Percentiles rank a stretch among this genome's conserved stretches.
Evolutionary conservation across 2,797 vertebrate species (phyloP).

Genomic region (Zonotrichia albicollis): DNA sequence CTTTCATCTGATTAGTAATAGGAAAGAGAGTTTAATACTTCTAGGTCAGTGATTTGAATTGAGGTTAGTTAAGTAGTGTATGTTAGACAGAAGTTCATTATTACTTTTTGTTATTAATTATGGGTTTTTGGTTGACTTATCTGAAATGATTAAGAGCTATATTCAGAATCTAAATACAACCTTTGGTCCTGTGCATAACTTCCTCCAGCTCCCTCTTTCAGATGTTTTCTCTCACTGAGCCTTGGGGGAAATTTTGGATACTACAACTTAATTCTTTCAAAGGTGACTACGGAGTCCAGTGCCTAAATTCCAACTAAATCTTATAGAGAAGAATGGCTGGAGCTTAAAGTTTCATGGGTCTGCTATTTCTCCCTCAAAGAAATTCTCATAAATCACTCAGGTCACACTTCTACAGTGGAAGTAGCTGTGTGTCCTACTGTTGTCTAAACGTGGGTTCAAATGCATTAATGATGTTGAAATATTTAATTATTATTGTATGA

Average conservation of each 20-base stretch:
- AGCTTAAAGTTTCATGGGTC: background rate
- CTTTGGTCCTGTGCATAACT: background rate
- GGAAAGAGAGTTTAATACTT: slow-evolving; percentile 11
- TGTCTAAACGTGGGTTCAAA: background rate
- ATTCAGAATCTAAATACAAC: background rate
- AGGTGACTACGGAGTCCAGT: background rate
- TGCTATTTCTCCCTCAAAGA: background rate
- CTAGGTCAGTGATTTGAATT: slow-evolving; percentile 47
- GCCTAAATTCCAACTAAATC: background rate
- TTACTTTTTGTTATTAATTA: slow-evolving; percentile 43
- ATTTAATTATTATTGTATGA: background rate
- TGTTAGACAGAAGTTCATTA: slow-evolving; percentile 18
- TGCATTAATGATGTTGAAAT: background rate
- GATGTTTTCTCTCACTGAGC: background rate
- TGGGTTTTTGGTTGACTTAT: background rate
- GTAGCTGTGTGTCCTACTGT: background rate
- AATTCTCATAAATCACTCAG: background rate
- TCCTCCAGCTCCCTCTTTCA: background rate
- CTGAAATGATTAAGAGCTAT: slow-evolving; percentile 3
- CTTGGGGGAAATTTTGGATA: background rate
- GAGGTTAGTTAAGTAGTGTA: slow-evolving; percentile 31
- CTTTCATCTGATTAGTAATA: slow-evolving; percentile 14
- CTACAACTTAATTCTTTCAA: background rate
- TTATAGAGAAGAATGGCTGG: background rate
- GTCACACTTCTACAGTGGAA: background rate